Evolutionary conservation across 1,140 invertebrate species (phyloP).

Genomic region (Zaprionus capensis): DNA sequence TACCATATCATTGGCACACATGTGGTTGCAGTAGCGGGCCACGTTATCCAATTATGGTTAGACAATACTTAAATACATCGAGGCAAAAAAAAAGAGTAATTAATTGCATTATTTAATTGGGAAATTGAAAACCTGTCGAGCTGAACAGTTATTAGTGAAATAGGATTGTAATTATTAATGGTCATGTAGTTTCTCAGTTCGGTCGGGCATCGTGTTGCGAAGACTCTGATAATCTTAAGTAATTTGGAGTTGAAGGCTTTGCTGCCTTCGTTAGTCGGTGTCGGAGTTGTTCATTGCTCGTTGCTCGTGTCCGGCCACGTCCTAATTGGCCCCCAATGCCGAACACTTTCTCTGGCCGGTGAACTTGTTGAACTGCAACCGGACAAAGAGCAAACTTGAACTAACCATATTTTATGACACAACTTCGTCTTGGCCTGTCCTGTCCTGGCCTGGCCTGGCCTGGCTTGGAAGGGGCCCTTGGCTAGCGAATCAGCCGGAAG

Average conservation of each 20-base stretch:
- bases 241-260: background rate
- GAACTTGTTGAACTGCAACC: conserved; percentile 3
- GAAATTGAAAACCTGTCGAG: background rate
- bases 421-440: background rate
- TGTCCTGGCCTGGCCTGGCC: background rate
- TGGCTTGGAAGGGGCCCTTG: background rate
- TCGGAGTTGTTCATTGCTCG: background rate
- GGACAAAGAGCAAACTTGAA: conserved; percentile 1
- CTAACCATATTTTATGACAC: conserved; percentile 6
- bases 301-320: background rate
- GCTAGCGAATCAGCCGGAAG: conserved; percentile 7
- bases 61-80: background rate
- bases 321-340: conserved; percentile 7
- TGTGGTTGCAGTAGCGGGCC: background rate
- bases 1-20: background rate
- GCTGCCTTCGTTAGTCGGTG: background rate
- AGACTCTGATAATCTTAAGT: background rate
- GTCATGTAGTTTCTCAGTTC: background rate
- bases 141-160: background rate
- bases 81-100: background rate
- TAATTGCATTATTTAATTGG: background rate
- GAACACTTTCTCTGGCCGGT: background rate
- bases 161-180: background rate
- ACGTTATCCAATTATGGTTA: background rate
- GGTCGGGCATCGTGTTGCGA: background rate